Percentiles rank a stretch among this genome's conserved stretches.
Conservation (phyloP, 2,113 vertebrate species). For the Cranoglanis bouderius region DNA sequence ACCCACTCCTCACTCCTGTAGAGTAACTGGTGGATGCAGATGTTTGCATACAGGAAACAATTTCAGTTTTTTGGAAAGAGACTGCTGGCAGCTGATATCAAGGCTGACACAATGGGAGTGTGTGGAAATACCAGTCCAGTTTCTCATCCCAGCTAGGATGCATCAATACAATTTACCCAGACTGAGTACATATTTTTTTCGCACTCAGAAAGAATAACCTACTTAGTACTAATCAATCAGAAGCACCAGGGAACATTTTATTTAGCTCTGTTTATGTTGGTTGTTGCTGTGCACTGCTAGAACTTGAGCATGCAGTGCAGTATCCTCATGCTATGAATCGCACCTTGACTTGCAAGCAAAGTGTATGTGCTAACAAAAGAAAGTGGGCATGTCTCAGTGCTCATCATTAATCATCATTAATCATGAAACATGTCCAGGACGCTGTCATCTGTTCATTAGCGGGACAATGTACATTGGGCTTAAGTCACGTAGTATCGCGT, state of each 20-base stretch:
- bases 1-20: not conserved
- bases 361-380: not conserved
- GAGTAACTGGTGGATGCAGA: not conserved
- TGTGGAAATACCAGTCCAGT: constrained; percentile 6
- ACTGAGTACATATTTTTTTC: not conserved
- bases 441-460: not conserved
- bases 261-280: not conserved
- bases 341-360: not conserved
- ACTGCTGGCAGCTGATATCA: constrained; percentile 40
- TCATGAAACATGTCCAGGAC: not conserved
- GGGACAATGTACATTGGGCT: not conserved
- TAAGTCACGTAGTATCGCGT: not conserved
- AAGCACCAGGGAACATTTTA: not conserved
- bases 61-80: constrained; percentile 28
- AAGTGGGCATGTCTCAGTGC: not conserved
- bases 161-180: not conserved
- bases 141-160: constrained; percentile 23
- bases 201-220: not conserved
- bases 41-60: constrained; percentile 25
- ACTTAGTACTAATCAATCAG: not conserved
- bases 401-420: not conserved
- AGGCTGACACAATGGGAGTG: constrained; percentile 30
- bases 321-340: not conserved
- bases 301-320: not conserved
- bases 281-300: not conserved